Evolutionary conservation across 2,797 vertebrate genomes (phyloP).

Genomic region (Scolopax rusticola): DNA sequence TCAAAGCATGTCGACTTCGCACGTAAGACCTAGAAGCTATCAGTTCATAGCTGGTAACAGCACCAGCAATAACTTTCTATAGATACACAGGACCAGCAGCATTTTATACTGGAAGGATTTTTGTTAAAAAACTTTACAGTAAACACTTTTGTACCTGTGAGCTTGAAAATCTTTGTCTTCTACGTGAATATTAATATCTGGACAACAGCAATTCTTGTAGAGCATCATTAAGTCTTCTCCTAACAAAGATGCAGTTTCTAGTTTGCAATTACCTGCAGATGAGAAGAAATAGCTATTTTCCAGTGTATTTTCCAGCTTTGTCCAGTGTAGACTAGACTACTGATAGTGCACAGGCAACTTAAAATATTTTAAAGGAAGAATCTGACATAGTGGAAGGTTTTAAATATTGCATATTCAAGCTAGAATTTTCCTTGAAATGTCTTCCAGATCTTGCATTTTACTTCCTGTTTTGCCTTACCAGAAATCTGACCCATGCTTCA

Average conservation of each 20-base stretch:
- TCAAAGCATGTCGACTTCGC: background rate
- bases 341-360: background rate
- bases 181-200: slow-evolving; percentile 90
- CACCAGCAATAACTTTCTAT: background rate
- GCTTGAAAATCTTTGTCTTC: slow-evolving; percentile 88
- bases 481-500: background rate
- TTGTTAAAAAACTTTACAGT: background rate
- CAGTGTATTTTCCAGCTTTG: background rate
- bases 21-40: background rate
- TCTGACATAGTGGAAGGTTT: background rate
- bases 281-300: slow-evolving; percentile 18
- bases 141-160: slow-evolving; percentile 87
- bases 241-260: slow-evolving; percentile 87
- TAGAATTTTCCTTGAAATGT: background rate
- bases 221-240: slow-evolving; percentile 90
- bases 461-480: background rate
- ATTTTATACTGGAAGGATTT: background rate
- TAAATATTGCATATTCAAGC: background rate
- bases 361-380: background rate
- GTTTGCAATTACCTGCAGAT: slow-evolving; percentile 67
- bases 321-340: background rate
- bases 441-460: background rate
- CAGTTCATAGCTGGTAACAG: background rate
- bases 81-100: background rate
- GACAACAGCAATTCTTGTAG: slow-evolving; percentile 83